These are phyloP conservation scores for Epizoanthus scotinus DNA, from an alignment of 92 coral and sea anemone genomes.

Conservation along the genomic window DNA sequence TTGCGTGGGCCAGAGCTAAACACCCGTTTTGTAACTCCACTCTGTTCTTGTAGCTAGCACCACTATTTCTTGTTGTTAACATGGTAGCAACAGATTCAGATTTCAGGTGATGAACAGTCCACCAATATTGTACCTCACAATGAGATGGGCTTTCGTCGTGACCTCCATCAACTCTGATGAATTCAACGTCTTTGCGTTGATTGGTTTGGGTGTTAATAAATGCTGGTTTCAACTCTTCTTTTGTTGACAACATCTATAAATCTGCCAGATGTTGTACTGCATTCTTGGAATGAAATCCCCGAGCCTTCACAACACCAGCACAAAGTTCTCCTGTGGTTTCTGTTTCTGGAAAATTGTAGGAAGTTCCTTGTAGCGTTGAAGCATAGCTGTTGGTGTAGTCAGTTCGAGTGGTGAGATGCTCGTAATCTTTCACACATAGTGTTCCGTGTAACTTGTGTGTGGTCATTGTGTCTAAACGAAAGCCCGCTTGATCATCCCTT, in stretches of 20 bases:
- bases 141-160: slow-evolving; percentile 70
- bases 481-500: slow-evolving; percentile 87
- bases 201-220: slow-evolving; percentile 55
- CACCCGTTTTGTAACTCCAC: slow-evolving; percentile 78
- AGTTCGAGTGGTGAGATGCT: slow-evolving; percentile 57
- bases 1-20: slow-evolving; percentile 62
- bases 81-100: slow-evolving; percentile 37
- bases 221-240: slow-evolving; percentile 47
- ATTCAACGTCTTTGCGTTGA: slow-evolving; percentile 57
- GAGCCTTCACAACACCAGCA: slow-evolving; percentile 68
- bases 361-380: slow-evolving; percentile 69
- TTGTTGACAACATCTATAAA: slow-evolving; percentile 42
- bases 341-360: slow-evolving; percentile 69
- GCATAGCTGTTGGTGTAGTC: slow-evolving; percentile 69
- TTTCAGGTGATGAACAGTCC: slow-evolving; percentile 54
- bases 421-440: slow-evolving; percentile 57
- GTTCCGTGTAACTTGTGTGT: slow-evolving; percentile 63
- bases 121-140: slow-evolving; percentile 64
- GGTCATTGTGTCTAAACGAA: slow-evolving; percentile 65
- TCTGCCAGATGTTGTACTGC: slow-evolving; percentile 72
- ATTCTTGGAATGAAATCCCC: slow-evolving; percentile 48
- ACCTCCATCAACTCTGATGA: slow-evolving; percentile 63
- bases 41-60: slow-evolving; percentile 62
- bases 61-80: slow-evolving; percentile 61
- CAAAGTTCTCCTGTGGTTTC: slow-evolving; percentile 68